Conservation (phyloP, 92 coral and sea anemone species). For the Actinernus sp. region DNA sequence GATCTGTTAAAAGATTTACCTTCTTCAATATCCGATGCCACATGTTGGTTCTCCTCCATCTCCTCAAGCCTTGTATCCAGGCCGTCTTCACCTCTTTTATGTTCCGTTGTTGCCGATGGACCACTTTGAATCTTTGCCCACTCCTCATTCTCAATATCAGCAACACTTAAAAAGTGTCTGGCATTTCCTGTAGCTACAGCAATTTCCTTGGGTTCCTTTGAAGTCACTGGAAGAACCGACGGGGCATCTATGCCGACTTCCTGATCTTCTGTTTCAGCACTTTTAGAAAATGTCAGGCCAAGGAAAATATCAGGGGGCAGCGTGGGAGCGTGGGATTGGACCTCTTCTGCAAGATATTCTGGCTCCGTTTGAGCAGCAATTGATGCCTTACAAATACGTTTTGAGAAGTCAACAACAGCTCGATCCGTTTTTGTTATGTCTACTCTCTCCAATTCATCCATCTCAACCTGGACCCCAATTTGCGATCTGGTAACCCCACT, state of each 20-base stretch:
- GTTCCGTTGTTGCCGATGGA: conserved; percentile 13
- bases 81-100: conserved; percentile 1
- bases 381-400: no score
- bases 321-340: conserved; percentile 35
- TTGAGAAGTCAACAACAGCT: neutral
- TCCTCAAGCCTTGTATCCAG: conserved; percentile 6
- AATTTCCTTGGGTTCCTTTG: neutral
- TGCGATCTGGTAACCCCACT: neutral
- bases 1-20: no score
- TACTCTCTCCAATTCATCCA: neutral
- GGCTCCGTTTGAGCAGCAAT: conserved; percentile 2
- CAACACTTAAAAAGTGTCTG: conserved; percentile 91
- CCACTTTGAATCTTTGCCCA: conserved; percentile 61
- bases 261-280: conserved; percentile 5
- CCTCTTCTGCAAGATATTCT: neutral
- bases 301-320: conserved; percentile 89
- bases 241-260: conserved; percentile 1
- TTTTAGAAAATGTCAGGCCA: conserved; percentile 39
- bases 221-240: neutral
- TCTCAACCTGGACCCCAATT: conserved; percentile 65
- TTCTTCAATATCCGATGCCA: no score
- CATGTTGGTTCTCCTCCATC: neutral
- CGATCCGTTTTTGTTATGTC: no score
- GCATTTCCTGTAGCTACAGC: neutral
- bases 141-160: conserved; percentile 81